These are phyloP conservation scores for Araneus ventricosus DNA, from an alignment of 1,140 invertebrate species.

Conservation along the genomic window DNA sequence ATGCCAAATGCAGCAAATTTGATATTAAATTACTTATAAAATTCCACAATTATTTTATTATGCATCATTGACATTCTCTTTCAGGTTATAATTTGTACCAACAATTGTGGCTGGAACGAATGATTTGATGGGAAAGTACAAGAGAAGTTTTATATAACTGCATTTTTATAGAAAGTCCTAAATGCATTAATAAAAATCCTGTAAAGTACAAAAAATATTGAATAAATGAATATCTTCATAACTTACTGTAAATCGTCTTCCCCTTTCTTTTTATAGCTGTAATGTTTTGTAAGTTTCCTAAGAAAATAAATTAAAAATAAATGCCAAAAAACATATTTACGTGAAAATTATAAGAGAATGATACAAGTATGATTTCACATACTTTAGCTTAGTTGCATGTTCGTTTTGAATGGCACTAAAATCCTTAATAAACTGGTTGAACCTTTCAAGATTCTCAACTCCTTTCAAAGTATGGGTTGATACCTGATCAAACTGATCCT, in stretches of 20 bases:
- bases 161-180: background rate
- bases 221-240: background rate
- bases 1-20: too few species aligned
- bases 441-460: slow-evolving; percentile 97
- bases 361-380: background rate
- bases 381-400: slow-evolving; percentile 94
- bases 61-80: too few species aligned
- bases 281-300: slow-evolving; percentile 95
- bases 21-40: too few species aligned
- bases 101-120: too few species aligned
- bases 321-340: background rate
- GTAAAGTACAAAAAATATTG: too few species aligned
- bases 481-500: slow-evolving; percentile 98
- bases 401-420: slow-evolving; percentile 96
- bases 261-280: slow-evolving; percentile 98
- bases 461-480: slow-evolving; percentile 97
- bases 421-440: slow-evolving; percentile 96
- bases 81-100: too few species aligned
- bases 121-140: background rate
- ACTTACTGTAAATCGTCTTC: slow-evolving; percentile 87
- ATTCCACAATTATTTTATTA: too few species aligned
- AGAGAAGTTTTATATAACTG: background rate
- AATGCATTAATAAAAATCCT: too few species aligned
- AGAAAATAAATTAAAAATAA: background rate
- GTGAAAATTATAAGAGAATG: slow-evolving; percentile 1